Evolutionary conservation across 2,888 invertebrate species (phyloP).

Genomic region (Melanotus villosus): DNA sequence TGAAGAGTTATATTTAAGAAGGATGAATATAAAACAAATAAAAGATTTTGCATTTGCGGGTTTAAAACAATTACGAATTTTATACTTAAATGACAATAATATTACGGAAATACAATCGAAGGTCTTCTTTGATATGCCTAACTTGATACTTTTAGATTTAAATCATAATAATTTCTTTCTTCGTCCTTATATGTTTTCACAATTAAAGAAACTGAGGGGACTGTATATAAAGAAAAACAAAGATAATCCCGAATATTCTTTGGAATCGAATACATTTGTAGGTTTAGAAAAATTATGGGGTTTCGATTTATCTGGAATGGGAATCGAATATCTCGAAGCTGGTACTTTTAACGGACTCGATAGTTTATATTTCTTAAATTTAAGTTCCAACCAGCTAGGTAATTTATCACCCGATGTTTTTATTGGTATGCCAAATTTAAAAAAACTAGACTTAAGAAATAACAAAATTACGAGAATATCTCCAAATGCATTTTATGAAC

Average conservation of each 20-base stretch:
- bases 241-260: not conserved
- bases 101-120: not conserved
- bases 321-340: not conserved
- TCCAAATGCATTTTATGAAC: not conserved
- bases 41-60: not conserved
- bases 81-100: not conserved
- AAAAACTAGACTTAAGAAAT: not conserved
- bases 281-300: not conserved
- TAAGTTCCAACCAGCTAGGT: not conserved
- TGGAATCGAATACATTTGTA: not conserved
- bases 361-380: not conserved
- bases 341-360: constrained; percentile 8
- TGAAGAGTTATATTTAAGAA: constrained; percentile 16
- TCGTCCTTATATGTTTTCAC: not conserved
- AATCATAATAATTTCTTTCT: not conserved
- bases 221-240: not conserved
- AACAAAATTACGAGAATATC: not conserved
- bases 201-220: not conserved
- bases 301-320: not conserved
- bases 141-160: not conserved
- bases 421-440: constrained; percentile 1
- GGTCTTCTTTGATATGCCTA: not conserved
- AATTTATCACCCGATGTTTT: not conserved
- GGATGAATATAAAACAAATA: not conserved
- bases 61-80: not conserved